Evolutionary conservation across 2,113 vertebrate species (phyloP), one percentile per base, ranked within the genome.

Genomic region (Actenoides lindsayi): DNA sequence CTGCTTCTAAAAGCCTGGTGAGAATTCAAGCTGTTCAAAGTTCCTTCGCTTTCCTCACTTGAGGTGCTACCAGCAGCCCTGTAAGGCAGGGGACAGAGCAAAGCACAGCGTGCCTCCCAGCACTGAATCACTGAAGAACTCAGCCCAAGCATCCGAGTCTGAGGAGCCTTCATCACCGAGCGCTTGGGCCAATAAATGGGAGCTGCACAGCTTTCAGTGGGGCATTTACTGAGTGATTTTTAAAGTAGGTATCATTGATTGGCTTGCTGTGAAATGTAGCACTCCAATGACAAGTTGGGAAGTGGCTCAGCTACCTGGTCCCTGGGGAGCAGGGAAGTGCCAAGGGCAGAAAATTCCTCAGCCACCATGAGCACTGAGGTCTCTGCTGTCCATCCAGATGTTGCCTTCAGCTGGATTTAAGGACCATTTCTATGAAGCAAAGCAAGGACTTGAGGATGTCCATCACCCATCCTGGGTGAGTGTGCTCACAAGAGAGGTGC

Each of bases 51-150:
- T 42, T 28, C 27, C 53, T 59, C 59, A 28, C 23, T 33, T 54
- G 48, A 42, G 2, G 2, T 7, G 30, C 41, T 19, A 19, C 37
- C 65, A 44, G 33, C 37, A 30, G 33, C 25, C 25, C 41, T 37
- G 62, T 19, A 63, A 7, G 21, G 21, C 3, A 70, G 53, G 51
- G 35, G 6, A 60, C 15, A 3, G 12, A 31, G 37, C 50, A 46
- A 31, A 10, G 67, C 6, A 19, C 41, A 19, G 7, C 15, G n/a
- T 1, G 8, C 8, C 39, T n/a, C 3, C 0, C 7, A 42, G 60
- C 23, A 41, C 6, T 6, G n/a, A 57, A 60, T 7, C 12, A 2
- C 41, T 74, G 68, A 17, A 73, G 39, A 68, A 5, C 46, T 59
- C 65, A 28, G 37, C 25, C 64, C 56, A 57, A 44, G 30, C 39